A percentile compares a stretch with the other conserved stretches of the same genome.
Conservation (phyloP, 64 coral and sea anemone species). For the Dendronephthya gigantea region DNA sequence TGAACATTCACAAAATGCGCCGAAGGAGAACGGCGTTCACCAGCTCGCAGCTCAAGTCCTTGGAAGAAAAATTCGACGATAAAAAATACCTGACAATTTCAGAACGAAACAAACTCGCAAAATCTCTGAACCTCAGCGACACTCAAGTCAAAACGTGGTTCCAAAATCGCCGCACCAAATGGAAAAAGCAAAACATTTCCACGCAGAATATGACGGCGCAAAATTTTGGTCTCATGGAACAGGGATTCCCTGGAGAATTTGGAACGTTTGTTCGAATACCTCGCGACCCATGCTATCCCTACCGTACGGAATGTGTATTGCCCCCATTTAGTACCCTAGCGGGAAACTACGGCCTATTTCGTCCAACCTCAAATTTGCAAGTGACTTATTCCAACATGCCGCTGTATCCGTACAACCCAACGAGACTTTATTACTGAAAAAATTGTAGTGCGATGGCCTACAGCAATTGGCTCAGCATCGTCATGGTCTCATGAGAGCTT, state of each 20-base stretch:
- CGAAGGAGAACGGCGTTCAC: conserved; percentile 47
- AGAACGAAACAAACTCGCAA: conserved; percentile 49
- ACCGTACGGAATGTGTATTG: conserved; percentile 1
- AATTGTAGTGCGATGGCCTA: not conserved
- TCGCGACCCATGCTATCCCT: conserved; percentile 27
- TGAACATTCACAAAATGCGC: conserved; percentile 40
- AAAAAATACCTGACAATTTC: conserved; percentile 56
- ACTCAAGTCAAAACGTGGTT: conserved; percentile 60
- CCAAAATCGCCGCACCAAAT: conserved; percentile 53
- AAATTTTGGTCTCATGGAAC: conserved; percentile 18
- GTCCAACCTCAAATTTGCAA: conserved; percentile 44
- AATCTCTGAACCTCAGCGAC: conserved; percentile 51
- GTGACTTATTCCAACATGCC: conserved; percentile 48
- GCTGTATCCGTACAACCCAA: conserved; percentile 32
- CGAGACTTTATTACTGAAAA: not conserved
- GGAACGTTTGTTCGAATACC: conserved; percentile 43
- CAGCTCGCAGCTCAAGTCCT: conserved; percentile 40
- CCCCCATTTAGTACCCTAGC: conserved; percentile 23
- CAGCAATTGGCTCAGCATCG: not conserved
- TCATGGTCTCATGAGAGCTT: not conserved
- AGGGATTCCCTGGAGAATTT: conserved; percentile 26
- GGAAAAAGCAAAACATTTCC: conserved; percentile 52
- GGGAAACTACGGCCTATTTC: conserved; percentile 21
- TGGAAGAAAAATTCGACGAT: conserved; percentile 57
- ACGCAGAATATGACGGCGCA: conserved; percentile 37